Evolutionary conservation across 2,888 invertebrate species (phyloP).

Genomic region (Amiota mariae): DNA sequence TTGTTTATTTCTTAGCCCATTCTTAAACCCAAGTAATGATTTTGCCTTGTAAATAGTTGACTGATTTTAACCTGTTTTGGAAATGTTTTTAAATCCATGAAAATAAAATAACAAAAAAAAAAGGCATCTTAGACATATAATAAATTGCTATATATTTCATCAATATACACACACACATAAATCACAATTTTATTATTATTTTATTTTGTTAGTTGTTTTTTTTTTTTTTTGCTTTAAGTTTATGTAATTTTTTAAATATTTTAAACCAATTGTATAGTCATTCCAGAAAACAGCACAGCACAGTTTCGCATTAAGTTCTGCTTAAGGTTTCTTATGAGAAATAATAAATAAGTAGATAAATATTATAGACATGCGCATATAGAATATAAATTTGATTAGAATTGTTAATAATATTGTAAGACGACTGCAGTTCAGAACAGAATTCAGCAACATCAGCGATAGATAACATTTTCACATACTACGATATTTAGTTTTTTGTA

Average conservation of each 20-base stretch:
- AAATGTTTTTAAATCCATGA: no score
- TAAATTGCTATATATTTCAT: not conserved
- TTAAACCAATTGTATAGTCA: conserved; percentile 15
- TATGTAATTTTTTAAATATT: not conserved
- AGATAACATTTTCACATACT: conserved; percentile 28
- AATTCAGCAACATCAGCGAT: conserved; percentile 63
- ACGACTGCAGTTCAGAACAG: conserved; percentile 66
- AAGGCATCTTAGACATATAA: no score
- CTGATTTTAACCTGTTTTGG: no score
- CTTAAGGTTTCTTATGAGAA: conserved; percentile 2
- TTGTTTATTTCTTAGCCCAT: no score
- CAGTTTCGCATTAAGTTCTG: conserved; percentile 1
- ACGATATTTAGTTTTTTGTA: conserved; percentile 32
- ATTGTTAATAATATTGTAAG: conserved; percentile 43
- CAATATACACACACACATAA: conserved; percentile 21
- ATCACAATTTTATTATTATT: conserved; percentile 10
- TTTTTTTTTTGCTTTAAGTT: not conserved
- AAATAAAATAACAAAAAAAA: no score
- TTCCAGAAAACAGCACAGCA: conserved; percentile 26
- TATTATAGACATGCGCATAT: conserved; percentile 63
- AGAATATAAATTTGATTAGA: conserved; percentile 37
- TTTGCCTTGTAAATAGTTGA: no score
- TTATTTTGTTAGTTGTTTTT: not conserved
- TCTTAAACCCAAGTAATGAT: no score
- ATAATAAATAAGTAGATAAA: conserved; percentile 37